Base-by-base conservation (phyloP, 35 echinoderm and acorn worm genomes). In the Lytechinus variegatus region DNA sequence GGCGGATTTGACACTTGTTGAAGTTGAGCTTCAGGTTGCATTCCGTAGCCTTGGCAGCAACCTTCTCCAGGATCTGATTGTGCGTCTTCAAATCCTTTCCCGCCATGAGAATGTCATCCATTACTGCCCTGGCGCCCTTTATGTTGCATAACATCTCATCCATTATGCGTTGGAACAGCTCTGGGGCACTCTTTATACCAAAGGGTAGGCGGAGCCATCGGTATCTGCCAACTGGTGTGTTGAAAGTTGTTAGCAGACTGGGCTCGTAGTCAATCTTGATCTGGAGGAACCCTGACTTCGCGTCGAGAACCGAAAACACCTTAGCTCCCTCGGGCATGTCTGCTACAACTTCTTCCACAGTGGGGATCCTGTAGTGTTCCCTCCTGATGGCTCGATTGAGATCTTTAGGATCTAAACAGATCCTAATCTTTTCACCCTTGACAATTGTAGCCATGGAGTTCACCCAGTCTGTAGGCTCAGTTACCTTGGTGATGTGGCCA, bases 21-120 rank as follows among this genome's bases (percentile, higher is more conserved):
- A 97, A 91, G 92, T 97, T 99, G 5, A 97, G 95, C 71, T 97
- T 97, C 27, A 99, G 71, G 61, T 99, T 99, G 86, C 95, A 97
- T 66, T 99, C 87, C 27, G 95, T 97, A 24, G 97, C 98, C 93
- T 95, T 94, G 11, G 29, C 54, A 14, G 96, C 72, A 10, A 99
- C 98, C 86, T 96, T 92, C 21, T 96, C 94, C 66, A 97, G 66
- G 8, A 96, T 93, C 89, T 94, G 5, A 54, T 96, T 95, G 86
- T 97, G 95, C 28, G 94, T 24, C 61, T 94, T 91, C 1, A 53
- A 16, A 55, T 95, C 89, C 96, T 53, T 54, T 8, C 95, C 96
- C 27, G 96, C 79, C 1, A 99, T 87, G 24, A 99, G 27, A 54
- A 96, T 96, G 21, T 97, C 97, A 94, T 96, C 98, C 96, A 98